Percentiles rank a stretch among this genome's conserved stretches.
Evolutionary conservation across 2,797 vertebrate species (phyloP).

Genomic region (Rhinoraja longicauda): DNA sequence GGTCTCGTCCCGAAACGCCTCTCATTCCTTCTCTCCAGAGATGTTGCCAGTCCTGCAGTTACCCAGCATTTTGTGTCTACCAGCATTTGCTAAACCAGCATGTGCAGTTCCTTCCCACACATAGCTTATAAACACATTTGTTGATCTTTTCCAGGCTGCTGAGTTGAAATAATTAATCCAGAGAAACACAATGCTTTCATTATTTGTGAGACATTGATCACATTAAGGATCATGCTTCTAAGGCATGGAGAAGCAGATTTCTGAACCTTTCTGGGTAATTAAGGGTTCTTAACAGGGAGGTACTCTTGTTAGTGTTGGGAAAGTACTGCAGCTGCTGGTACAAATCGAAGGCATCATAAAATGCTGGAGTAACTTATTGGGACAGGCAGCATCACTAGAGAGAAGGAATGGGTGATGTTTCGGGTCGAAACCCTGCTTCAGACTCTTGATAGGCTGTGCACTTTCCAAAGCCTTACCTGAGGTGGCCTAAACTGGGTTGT

Average conservation of each 20-base stretch:
- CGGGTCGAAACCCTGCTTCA: too few relatives aligned
- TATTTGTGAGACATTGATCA: not conserved
- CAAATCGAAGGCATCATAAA: too few relatives aligned
- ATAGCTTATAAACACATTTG: not conserved
- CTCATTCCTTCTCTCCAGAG: too few relatives aligned
- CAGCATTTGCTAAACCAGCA: too few relatives aligned
- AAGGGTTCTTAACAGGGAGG: not conserved
- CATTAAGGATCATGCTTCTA: not conserved
- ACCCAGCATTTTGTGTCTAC: too few relatives aligned
- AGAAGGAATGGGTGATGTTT: too few relatives aligned
- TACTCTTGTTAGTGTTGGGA: not conserved
- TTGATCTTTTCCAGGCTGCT: not conserved
- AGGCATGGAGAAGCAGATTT: not conserved
- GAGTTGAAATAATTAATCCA: not conserved
- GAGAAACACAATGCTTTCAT: not conserved
- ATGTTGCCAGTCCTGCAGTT: too few relatives aligned
- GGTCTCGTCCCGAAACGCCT: too few relatives aligned
- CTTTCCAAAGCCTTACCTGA: not conserved
- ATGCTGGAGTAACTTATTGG: too few relatives aligned
- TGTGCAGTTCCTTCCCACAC: too few relatives aligned
- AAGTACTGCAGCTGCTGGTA: too few relatives aligned
- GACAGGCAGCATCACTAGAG: too few relatives aligned
- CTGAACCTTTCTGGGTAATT: not conserved
- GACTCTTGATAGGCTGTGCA: not conserved
- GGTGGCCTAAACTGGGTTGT: not conserved